Evolutionary conservation across 1,140 invertebrate genomes (phyloP).

Genomic region (Lucilia sericata): DNA sequence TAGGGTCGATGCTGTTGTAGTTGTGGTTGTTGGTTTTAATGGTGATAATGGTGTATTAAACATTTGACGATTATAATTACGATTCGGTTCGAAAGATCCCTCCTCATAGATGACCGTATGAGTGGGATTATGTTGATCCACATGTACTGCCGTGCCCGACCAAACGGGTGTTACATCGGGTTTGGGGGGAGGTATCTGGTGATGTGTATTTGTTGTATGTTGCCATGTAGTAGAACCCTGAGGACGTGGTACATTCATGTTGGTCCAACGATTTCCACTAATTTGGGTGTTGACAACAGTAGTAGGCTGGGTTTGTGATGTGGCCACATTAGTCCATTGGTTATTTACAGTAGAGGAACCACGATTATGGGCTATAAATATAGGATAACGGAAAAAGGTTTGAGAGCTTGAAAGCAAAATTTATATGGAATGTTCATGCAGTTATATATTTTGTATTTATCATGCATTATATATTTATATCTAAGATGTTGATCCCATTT

Average conservation of each 20-base stretch:
- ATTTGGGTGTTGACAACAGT: not conserved
- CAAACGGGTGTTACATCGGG: conserved; percentile 40
- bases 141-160: conserved; percentile 52
- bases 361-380: conserved; percentile 70
- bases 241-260: conserved; percentile 61
- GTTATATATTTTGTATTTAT: too few species aligned
- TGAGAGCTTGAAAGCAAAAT: conserved; percentile 55
- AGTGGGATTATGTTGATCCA: conserved; percentile 46
- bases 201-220: not conserved
- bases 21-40: conserved; percentile 47
- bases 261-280: conserved; percentile 57
- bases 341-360: conserved; percentile 47
- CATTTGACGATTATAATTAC: conserved; percentile 59
- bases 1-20: conserved; percentile 44
- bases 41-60: conserved; percentile 58
- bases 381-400: conserved; percentile 57
- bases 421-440: too few species aligned
- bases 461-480: too few species aligned
- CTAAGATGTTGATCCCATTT: too few species aligned
- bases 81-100: conserved; percentile 60
- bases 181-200: not conserved
- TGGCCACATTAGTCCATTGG: not conserved
- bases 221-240: conserved; percentile 44
- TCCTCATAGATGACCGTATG: conserved; percentile 59
- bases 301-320: not conserved